Evolutionary conservation across 1,140 invertebrate genomes (phyloP), one percentile per base, ranked within the genome.

Genomic region (Caenorhabditis inopinata): DNA sequence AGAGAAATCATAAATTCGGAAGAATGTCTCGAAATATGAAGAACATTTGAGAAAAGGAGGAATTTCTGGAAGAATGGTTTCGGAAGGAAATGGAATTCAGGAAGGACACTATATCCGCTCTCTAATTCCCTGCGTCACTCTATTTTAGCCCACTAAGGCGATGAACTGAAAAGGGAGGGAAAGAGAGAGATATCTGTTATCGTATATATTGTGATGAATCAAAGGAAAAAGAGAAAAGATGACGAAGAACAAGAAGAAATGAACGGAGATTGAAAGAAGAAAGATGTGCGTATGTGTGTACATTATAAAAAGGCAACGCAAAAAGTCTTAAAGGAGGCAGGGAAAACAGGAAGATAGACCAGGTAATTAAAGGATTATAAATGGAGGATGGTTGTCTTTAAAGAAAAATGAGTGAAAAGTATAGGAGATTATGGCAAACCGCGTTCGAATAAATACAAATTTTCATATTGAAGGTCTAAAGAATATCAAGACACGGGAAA

Each of bases 1-100:
- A 42, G 11, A 18, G 14, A 42, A 68, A 68, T 38, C 27, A n/a
- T 21, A 68, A 38, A 68, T 68, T n/a, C n/a, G n/a, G n/a, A n/a
- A n/a, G 14, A 42, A 42, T 42, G 38, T 42, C 5, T 42, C n/a
- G n/a, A n/a, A n/a, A n/a, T n/a, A n/a, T n/a, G n/a, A n/a, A n/a
- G n/a, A n/a, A n/a, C n/a, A n/a, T n/a, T n/a, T n/a, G n/a, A n/a
- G 51, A 58, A 58, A 25, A 51, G 49, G 27, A 51, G 29, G n/a
- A 42, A 68, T 68, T 68, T 68, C 58, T 68, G 58, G 58, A 68
- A 68, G 58, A 68, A 32, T 68, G 58, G 58, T 68, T 68, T 68
- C 32, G 32, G 12, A n/a, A 11, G 32, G 5, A 18, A 68, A 2
- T 23, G 32, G 58, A 68, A 68, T 68, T 68, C 38, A 29, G 58